A percentile compares a stretch with the other conserved stretches of the same genome.
Evolutionary conservation across 1,140 invertebrate species (phyloP).

Genomic region (Protaetia brevitarsis): DNA sequence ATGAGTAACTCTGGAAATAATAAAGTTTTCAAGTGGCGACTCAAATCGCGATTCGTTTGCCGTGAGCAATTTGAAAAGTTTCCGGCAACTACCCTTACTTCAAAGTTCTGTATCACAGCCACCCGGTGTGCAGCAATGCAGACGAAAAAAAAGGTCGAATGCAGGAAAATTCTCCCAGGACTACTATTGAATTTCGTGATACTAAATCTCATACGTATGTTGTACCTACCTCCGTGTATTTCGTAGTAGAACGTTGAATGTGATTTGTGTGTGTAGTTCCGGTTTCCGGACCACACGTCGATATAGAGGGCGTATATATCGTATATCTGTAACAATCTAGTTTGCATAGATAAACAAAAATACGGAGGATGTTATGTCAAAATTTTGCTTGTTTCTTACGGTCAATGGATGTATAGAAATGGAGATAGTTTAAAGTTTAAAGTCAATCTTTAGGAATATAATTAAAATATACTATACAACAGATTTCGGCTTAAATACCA

Average conservation of each 20-base stretch:
- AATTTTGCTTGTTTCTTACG: too few relatives aligned
- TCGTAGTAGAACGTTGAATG: not conserved
- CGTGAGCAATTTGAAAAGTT: conserved; percentile 5
- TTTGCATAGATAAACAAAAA: not conserved
- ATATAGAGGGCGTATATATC: not conserved
- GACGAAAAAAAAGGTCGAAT: not conserved
- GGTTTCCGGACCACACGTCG: too few relatives aligned
- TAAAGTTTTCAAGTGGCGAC: conserved; percentile 11
- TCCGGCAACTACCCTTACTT: not conserved
- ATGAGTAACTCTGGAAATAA: conserved; percentile 3
- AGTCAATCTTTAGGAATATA: too few relatives aligned
- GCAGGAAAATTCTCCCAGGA: not conserved
- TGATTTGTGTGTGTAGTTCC: conserved; percentile 3
- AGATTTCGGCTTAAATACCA: too few relatives aligned
- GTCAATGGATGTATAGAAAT: too few relatives aligned
- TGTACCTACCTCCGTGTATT: too few relatives aligned
- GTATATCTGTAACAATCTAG: not conserved
- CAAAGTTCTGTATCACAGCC: not conserved
- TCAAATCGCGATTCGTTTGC: conserved; percentile 4
- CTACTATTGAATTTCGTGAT: not conserved
- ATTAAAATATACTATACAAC: too few relatives aligned
- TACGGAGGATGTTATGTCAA: not conserved
- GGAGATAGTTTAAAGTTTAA: too few relatives aligned
- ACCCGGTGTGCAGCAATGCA: not conserved
- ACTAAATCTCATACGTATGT: not conserved